Evolutionary conservation across 2,797 vertebrate species (phyloP).

Genomic region (Phaenicophaeus curvirostris): DNA sequence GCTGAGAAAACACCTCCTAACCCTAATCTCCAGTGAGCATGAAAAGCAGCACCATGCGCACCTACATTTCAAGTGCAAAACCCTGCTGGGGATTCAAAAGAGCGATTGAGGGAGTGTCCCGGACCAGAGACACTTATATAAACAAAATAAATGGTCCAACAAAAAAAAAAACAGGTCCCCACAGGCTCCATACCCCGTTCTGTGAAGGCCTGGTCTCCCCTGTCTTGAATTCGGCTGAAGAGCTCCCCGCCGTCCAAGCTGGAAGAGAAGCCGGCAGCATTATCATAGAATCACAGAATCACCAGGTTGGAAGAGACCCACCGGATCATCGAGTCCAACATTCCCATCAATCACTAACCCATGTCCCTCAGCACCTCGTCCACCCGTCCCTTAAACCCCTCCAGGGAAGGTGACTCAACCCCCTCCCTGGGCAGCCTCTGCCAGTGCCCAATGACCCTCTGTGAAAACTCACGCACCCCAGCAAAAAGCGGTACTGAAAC

Average conservation of each 20-base stretch:
- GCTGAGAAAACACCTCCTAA: not conserved
- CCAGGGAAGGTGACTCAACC: too few relatives aligned
- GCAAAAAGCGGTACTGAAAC: accelerated
- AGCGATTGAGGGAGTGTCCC: accelerated
- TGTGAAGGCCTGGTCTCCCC: constrained; percentile 98
- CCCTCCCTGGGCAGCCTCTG: too few relatives aligned
- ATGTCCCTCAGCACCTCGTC: too few relatives aligned
- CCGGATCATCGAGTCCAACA: too few relatives aligned
- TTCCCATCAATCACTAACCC: too few relatives aligned
- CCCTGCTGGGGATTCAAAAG: not conserved
- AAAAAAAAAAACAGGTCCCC: accelerated
- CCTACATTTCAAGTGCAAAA: not conserved
- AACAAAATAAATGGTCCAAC: not conserved
- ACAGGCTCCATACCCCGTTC: constrained; percentile 85
- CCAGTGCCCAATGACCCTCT: too few relatives aligned
- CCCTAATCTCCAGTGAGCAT: accelerated
- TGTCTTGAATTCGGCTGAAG: constrained; percentile 95
- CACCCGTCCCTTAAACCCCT: too few relatives aligned
- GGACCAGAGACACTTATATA: not conserved
- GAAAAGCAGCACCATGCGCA: not conserved
- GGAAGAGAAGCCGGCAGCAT: constrained; percentile 14
- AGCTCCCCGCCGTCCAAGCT: constrained; percentile 98
- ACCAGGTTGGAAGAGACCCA: too few relatives aligned
- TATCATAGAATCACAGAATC: too few relatives aligned
- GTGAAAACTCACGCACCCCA: accelerated